Evolutionary conservation across 2,888 invertebrate genomes (phyloP).

Genomic region (Thereva nobilitata): DNA sequence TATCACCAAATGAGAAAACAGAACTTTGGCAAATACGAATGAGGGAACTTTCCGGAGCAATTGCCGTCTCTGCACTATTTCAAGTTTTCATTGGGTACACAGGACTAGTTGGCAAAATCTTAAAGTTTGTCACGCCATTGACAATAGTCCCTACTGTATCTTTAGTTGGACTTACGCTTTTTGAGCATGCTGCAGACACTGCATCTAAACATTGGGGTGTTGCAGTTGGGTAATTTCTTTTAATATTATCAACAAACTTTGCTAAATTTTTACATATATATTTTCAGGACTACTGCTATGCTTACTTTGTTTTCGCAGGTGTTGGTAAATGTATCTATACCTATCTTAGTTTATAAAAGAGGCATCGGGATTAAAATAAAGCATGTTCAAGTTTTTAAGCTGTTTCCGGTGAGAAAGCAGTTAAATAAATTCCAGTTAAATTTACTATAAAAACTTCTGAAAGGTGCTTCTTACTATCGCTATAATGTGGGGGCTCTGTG

Average conservation of each 20-base stretch:
- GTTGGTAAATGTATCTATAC: constrained; percentile 68
- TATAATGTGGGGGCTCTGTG: constrained; percentile 77
- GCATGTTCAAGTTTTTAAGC: constrained; percentile 74
- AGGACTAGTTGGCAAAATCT: constrained; percentile 74
- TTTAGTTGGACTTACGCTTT: constrained; percentile 79
- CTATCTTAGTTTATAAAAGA: constrained; percentile 64
- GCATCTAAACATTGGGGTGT: constrained; percentile 85
- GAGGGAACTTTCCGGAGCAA: constrained; percentile 82
- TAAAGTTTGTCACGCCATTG: constrained; percentile 78
- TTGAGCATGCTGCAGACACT: constrained; percentile 79
- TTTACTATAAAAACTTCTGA: constrained; percentile 12
- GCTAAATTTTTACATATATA: constrained; percentile 20
- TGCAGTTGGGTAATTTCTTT: constrained; percentile 67
- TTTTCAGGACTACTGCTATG: constrained; percentile 70
- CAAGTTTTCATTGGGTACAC: constrained; percentile 73
- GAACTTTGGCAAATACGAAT: constrained; percentile 75
- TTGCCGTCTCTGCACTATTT: constrained; percentile 75
- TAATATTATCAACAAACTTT: background rate
- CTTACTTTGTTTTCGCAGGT: constrained; percentile 81
- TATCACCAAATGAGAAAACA: constrained; percentile 63
- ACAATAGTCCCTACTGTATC: constrained; percentile 84
- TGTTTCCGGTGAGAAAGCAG: constrained; percentile 71
- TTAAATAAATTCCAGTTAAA: too few species aligned
- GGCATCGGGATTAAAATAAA: constrained; percentile 62
- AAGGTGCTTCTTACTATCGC: constrained; percentile 73